Evolutionary conservation across 2,113 vertebrate species (phyloP).

Genomic region (Datnioides undecimradiatus): DNA sequence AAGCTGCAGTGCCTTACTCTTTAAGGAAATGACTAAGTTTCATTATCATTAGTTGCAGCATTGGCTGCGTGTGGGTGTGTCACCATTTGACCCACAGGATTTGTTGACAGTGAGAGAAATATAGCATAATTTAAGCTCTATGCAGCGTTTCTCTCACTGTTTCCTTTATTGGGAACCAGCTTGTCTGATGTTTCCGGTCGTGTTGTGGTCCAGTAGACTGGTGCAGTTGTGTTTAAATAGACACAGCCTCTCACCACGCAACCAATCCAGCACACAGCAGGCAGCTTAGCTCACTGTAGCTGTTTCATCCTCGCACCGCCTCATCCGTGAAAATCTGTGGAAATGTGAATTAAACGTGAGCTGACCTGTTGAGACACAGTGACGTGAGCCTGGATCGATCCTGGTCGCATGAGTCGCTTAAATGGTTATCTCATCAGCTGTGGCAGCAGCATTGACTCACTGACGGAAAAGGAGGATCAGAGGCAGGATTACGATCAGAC

Average conservation of each 20-base stretch:
- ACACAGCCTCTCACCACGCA: constrained; percentile 17
- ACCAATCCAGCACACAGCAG: constrained; percentile 38
- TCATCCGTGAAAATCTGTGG: constrained; percentile 44
- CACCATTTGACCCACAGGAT: not conserved
- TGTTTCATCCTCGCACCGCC: constrained; percentile 1
- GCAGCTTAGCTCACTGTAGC: constrained; percentile 12
- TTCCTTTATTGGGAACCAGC: not conserved
- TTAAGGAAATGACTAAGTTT: not conserved
- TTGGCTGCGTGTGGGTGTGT: not conserved
- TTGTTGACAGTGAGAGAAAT: not conserved
- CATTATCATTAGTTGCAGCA: not conserved
- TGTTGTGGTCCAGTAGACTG: constrained; percentile 21
- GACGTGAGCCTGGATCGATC: constrained; percentile 17
- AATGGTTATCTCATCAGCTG: constrained; percentile 44
- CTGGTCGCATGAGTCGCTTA: not conserved
- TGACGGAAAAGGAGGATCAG: constrained; percentile 32
- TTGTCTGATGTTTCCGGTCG: constrained; percentile 12
- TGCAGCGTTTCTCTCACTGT: not conserved
- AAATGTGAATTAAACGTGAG: constrained; percentile 38
- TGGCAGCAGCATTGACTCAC: not conserved
- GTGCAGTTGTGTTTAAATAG: constrained; percentile 25
- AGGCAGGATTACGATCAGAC: constrained; percentile 45
- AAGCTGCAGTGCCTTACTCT: not conserved
- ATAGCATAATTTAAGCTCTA: not conserved
- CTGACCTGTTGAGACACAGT: constrained; percentile 7